A percentile compares a stretch with the other conserved stretches of the same genome.
phyloP scores from a whole-genome alignment of 2,113 vertebrate genomes.

The Dunckerocampus dactyliophorus region DNA sequence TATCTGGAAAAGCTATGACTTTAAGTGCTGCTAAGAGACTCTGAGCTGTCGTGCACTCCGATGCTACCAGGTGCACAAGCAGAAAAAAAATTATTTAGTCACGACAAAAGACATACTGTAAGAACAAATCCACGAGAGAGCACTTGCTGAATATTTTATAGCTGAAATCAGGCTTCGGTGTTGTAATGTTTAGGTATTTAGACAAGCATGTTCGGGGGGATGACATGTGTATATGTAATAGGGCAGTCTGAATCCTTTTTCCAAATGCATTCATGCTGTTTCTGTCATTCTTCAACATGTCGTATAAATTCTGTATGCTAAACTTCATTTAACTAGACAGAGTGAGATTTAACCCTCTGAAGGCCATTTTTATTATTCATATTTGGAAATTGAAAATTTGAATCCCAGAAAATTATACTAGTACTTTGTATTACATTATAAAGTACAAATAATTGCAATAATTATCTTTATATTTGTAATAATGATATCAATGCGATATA shows the following conservation, averaged over 20 bases:
- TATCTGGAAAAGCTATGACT: constrained; percentile 32
- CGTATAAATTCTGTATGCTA: neutral
- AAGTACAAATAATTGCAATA: too few relatives aligned
- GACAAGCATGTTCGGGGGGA: constrained; percentile 8
- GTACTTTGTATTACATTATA: too few relatives aligned
- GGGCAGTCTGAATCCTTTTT: neutral
- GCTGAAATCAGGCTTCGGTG: constrained; percentile 5
- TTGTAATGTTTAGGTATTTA: constrained; percentile 11
- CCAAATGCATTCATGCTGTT: neutral
- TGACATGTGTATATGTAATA: constrained; percentile 7
- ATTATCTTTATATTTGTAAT: too few relatives aligned
- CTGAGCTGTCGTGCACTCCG: constrained; percentile 28
- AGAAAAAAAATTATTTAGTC: neutral
- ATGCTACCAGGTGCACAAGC: constrained; percentile 34
- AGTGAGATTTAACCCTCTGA: neutral
- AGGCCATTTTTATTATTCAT: neutral
- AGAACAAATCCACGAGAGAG: constrained; percentile 12
- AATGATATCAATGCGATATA: too few relatives aligned
- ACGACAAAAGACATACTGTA: neutral
- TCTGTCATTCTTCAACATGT: constrained; percentile 3
- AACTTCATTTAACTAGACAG: neutral
- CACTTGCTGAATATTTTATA: constrained; percentile 4
- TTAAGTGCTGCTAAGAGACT: constrained; percentile 28
- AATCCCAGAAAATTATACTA: too few relatives aligned
- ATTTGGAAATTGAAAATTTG: neutral